Evolutionary conservation across 2,797 vertebrate genomes (phyloP).

Genomic region (Cottoperca gobio): DNA sequence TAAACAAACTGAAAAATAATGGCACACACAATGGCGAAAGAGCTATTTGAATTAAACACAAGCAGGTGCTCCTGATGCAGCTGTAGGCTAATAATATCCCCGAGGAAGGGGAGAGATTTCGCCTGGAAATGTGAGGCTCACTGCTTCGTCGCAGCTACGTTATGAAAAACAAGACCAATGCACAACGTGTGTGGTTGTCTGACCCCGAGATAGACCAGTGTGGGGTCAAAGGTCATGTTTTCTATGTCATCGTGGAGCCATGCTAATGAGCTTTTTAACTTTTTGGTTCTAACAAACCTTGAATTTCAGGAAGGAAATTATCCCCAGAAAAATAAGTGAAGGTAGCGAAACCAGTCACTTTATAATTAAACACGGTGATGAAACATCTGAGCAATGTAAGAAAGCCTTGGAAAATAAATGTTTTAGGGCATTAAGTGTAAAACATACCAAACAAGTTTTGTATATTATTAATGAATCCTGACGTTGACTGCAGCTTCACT

Average conservation of each 20-base stretch:
- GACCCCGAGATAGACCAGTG: not conserved
- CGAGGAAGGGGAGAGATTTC: not conserved
- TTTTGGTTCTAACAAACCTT: constrained; percentile 6
- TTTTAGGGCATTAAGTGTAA: not conserved
- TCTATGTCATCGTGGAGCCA: constrained; percentile 9
- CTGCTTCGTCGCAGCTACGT: not conserved
- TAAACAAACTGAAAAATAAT: not conserved
- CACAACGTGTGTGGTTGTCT: not conserved
- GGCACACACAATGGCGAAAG: not conserved
- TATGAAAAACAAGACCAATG: constrained; percentile 14
- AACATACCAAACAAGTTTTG: not conserved
- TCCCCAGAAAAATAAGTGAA: not conserved
- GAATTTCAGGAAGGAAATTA: constrained; percentile 1
- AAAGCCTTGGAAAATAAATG: not conserved
- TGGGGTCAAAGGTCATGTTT: not conserved
- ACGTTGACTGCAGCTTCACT: not conserved
- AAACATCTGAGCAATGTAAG: not conserved
- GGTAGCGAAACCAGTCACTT: not conserved
- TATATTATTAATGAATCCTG: not conserved
- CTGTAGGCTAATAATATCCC: not conserved
- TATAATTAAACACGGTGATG: not conserved
- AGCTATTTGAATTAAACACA: not conserved
- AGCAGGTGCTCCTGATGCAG: not conserved
- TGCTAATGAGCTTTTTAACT: not conserved
- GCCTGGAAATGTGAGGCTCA: not conserved